Evolutionary conservation across 1,140 invertebrate species (phyloP).

Genomic region (Oedothorax gibbosus): DNA sequence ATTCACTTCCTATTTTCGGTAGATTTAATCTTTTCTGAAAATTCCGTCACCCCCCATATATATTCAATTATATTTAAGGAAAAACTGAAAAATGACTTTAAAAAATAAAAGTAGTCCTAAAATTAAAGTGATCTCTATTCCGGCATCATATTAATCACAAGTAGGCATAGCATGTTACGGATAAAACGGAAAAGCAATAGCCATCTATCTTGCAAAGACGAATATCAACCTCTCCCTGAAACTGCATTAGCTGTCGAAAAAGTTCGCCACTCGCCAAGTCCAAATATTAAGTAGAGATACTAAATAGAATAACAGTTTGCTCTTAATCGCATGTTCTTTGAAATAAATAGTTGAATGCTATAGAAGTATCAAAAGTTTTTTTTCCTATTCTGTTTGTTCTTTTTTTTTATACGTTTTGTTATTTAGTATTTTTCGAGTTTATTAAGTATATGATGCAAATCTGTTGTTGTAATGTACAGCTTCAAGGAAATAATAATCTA

Average conservation of each 20-base stretch:
- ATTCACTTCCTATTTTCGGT: no score
- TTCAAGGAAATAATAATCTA: no score
- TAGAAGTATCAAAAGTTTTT: no score
- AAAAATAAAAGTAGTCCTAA: not conserved
- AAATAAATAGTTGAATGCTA: no score
- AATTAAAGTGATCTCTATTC: conserved; percentile 28
- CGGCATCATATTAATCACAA: conserved; percentile 46
- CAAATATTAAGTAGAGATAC: not conserved
- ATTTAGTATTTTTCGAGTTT: no score
- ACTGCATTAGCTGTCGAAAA: conserved; percentile 56
- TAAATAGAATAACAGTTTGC: no score
- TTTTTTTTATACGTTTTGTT: no score
- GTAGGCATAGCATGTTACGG: conserved; percentile 6
- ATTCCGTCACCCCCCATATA: not conserved
- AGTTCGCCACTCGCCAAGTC: conserved; percentile 28
- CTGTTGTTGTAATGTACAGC: no score
- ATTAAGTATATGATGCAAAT: no score
- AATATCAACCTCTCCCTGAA: conserved; percentile 30
- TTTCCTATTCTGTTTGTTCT: no score
- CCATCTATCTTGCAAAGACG: conserved; percentile 41
- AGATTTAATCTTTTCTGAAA: no score
- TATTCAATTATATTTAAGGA: not conserved
- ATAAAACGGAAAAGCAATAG: conserved; percentile 11
- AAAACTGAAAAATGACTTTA: not conserved
- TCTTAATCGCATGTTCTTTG: no score